Conservation (phyloP, 1,140 invertebrate genomes). For the Acromyrmex echinatior region DNA sequence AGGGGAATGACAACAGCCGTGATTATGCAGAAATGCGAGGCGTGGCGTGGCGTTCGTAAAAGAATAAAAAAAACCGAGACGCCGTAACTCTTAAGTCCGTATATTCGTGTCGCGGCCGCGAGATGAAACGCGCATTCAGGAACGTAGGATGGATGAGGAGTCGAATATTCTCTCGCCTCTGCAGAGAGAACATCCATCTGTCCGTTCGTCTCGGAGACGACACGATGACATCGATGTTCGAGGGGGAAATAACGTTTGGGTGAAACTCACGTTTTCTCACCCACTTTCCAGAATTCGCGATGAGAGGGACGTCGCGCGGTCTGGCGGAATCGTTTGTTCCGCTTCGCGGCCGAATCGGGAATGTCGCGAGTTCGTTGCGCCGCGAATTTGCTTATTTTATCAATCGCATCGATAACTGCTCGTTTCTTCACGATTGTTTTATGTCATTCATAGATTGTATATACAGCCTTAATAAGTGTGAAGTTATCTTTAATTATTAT, state of each 20-base stretch:
- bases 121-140: neutral
- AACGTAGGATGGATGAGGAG: neutral
- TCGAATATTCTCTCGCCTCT: neutral
- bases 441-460: neutral
- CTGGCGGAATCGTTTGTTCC: conserved; percentile 20
- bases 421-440: neutral
- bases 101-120: conserved; percentile 63
- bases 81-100: conserved; percentile 62
- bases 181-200: neutral
- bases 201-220: neutral
- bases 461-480: neutral
- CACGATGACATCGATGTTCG: neutral
- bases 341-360: conserved; percentile 11
- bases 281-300: conserved; percentile 14
- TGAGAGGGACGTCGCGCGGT: neutral
- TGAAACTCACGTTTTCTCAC: conserved; percentile 11
- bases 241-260: neutral
- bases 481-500: too few relatives aligned
- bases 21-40: conserved; percentile 83
- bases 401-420: neutral
- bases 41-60: conserved; percentile 72
- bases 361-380: conserved; percentile 3
- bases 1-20: conserved; percentile 75
- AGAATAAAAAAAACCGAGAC: conserved; percentile 31
- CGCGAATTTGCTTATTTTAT: neutral